Base-by-base conservation (phyloP, 2,888 invertebrate species). In the Charanyca ferruginea region DNA sequence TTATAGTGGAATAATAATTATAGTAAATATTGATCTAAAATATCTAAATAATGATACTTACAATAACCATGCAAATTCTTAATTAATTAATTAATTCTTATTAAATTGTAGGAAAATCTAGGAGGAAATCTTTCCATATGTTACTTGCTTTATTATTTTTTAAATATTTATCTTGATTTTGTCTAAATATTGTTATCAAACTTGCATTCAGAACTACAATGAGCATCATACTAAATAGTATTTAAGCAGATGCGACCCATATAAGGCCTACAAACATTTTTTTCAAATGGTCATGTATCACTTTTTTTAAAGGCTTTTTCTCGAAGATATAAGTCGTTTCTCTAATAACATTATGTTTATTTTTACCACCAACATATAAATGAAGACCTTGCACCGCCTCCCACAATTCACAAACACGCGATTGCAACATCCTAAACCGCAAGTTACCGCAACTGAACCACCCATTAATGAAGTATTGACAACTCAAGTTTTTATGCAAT, bases 301-400 rank as follows among this genome's bases (percentile, higher is more conserved):
- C 9, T 22, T 41, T 59, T 45, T 72, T 20, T 35, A 0, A 8
- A 41, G 0, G 1, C 11, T 13, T 49, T 49, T 5, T 5, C 1
- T 0, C 0, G 13, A 7, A 4, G 16, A 38, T 38, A 16, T 38
- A 4, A 38, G 2, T 16, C 4, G 38, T 38, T 16, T 38, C 0
- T 38, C 4, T 16, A 38, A 38, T 38, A 16, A 38, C 38, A 16
- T 16, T 23, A 2, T 23, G 18, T 4, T 20, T 66, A 20, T 53
- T 52, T 38, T 49, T 8, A 3, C 8, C 6, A 13, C 35, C 2
- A 1, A 25, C 8, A 16, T 18, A 44, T 32, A n/a, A 7, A 2
- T 23, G 28, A 58, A 66, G 69, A 63, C 80, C 79, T 85, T 80
- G 81, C 53, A 48, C 66, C 18, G 45, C 61, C 47, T 70, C 41